Percentiles rank a stretch among this genome's conserved stretches.
Conservation (phyloP, 2,797 vertebrate genomes). For the Enteromius thamalakanensis region DNA sequence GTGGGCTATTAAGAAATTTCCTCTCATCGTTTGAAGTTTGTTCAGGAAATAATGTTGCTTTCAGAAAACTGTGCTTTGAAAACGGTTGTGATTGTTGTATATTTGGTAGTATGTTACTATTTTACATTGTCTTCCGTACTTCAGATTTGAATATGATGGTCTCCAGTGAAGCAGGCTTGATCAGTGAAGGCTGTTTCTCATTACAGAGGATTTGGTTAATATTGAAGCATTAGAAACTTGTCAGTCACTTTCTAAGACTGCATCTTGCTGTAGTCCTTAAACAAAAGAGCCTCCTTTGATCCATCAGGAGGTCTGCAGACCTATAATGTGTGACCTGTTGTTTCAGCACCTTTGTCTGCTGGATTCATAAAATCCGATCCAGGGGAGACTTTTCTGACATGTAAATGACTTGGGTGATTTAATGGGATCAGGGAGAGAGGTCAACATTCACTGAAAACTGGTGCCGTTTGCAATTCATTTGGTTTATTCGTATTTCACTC, state of each 20-base stretch:
- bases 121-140: not conserved
- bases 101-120: not conserved
- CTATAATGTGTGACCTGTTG: not conserved
- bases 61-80: not conserved
- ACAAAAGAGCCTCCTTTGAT: constrained; percentile 1
- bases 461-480: not conserved
- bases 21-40: not conserved
- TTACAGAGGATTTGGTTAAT: not conserved
- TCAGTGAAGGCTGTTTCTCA: not conserved
- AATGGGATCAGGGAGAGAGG: not conserved
- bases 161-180: not conserved
- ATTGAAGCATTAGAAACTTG: not conserved
- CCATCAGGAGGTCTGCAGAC: not conserved
- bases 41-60: not conserved
- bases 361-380: not conserved
- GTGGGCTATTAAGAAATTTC: not conserved
- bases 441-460: not conserved
- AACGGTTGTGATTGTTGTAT: not conserved
- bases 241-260: not conserved
- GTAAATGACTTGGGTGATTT: not conserved
- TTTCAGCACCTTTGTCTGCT: not conserved
- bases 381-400: not conserved
- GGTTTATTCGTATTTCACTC: not conserved
- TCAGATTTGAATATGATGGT: not conserved
- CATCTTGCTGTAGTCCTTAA: not conserved